phyloP scores from a whole-genome alignment of 2,113 vertebrate genomes.

The Dermatemys mawii region DNA sequence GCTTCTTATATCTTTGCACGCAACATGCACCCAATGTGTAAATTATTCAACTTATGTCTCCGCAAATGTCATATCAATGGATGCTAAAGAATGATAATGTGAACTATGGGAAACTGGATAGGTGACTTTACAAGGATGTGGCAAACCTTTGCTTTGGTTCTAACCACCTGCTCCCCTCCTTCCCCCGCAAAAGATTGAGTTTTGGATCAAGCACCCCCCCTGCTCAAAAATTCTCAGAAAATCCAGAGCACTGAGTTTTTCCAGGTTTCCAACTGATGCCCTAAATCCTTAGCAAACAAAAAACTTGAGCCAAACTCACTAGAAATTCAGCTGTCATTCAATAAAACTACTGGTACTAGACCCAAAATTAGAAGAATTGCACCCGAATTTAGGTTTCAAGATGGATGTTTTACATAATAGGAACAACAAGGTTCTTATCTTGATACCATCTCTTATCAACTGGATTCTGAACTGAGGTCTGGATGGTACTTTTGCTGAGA shows the following conservation, averaged over 20 bases:
- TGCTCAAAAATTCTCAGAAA: background rate
- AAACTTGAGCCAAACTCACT: background rate
- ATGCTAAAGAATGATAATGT: background rate
- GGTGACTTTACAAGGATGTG: constrained; percentile 45
- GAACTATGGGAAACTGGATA: constrained; percentile 44
- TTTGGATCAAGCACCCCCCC: background rate
- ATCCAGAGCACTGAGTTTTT: constrained; percentile 3
- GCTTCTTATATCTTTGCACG: background rate
- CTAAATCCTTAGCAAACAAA: background rate
- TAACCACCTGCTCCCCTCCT: background rate
- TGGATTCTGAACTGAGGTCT: background rate
- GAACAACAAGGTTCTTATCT: background rate
- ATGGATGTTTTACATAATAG: background rate
- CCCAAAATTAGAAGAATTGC: background rate
- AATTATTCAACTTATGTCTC: background rate
- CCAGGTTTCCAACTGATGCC: background rate
- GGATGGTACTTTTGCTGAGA: background rate
- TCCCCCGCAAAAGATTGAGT: background rate
- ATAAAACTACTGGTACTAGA: background rate
- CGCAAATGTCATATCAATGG: no score
- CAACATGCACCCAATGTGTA: background rate
- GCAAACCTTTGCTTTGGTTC: constrained; percentile 17
- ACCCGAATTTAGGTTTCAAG: background rate
- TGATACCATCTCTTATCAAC: background rate
- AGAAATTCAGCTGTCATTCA: background rate